Evolutionary conservation across 2,113 vertebrate species (phyloP), one percentile per base, ranked within the genome.

Genomic region (Aythya baeri): DNA sequence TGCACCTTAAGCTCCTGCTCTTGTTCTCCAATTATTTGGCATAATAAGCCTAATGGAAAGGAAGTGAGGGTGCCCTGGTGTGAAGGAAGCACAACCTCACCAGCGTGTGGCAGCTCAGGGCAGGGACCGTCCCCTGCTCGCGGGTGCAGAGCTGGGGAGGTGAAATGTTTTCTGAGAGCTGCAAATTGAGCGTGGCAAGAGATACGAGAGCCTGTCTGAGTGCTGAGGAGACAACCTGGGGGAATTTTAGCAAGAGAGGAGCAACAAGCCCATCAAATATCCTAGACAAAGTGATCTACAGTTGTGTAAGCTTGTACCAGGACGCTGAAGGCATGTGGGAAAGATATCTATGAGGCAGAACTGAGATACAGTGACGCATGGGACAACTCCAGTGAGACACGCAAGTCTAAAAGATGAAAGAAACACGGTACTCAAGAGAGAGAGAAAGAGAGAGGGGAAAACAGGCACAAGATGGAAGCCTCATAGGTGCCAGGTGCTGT

Each of bases 371-470:
- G 55, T 32, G 83, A 41, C 52, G 63, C 77, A 73, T 62, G 65
- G 90, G 59, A 62, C 36, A 66, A 17, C 10, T 84, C 70, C 70
- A 54, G 50, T 26, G 78, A 74, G 90, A 74, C 32, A 46, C 41
- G 13, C 1, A 55, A 49, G 44, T 20, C 52, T 93, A 65, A 70
- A 80, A 87, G 22, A 57, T 44, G 82, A 79, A 93, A 74, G 59
- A 49, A 94, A 70, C 66, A 46, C 0, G 32, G 49, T 70, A 49
- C 63, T 85, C 49, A 1, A 34, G 78, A 54, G 73, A 65, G 77
- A 81, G 72, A 41, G 41, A 41, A 41, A 61, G 77, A 81, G 38
- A 74, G 78, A 61, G 59, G 49, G 81, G 81, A 75, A 72, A 89
- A 20, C 68, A 86, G 68, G 36, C 0, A 92, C 68, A 65, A 77